Evolutionary conservation across 2,888 invertebrate species (phyloP), one percentile per base, ranked within the genome.

Genomic region (Sphaeridia pumilis): DNA sequence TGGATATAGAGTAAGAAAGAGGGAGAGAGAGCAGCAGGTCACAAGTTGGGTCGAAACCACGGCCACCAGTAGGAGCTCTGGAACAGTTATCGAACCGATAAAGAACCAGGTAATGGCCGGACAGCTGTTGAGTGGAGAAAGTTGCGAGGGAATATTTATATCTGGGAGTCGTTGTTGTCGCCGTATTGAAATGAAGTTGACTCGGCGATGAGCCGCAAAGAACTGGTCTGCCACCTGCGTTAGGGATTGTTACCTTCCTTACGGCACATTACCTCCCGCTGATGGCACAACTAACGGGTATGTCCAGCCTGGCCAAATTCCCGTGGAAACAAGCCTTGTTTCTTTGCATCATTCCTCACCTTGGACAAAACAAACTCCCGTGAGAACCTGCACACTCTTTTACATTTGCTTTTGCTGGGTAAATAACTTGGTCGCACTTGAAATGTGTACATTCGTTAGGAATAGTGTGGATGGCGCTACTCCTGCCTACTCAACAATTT

Each of bases 111-210:
- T n/a, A n/a, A n/a, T n/a, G n/a, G n/a, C n/a, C n/a, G n/a, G n/a
- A n/a, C n/a, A n/a, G n/a, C n/a, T n/a, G n/a, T n/a, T n/a, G n/a
- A n/a, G n/a, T n/a, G n/a, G n/a, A n/a, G n/a, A n/a, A n/a, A n/a
- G n/a, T n/a, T n/a, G n/a, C n/a, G n/a, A n/a, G n/a, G n/a, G n/a
- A n/a, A n/a, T n/a, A n/a, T n/a, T n/a, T n/a, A n/a, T n/a, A n/a
- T n/a, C n/a, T n/a, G n/a, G n/a, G n/a, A n/a, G n/a, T n/a, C n/a
- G n/a, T n/a, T n/a, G n/a, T n/a, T n/a, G n/a, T n/a, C n/a, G n/a
- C n/a, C n/a, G n/a, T 38, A 38, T 38, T 38, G 10, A 38, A 38
- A 38, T 38, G 10, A 38, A 38, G 38, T 38, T 38, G 38, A 38
- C 38, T 38, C 38, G 38, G 20, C 38, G 38, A 20, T 38, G 12